A percentile compares a stretch with the other conserved stretches of the same genome.
Conservation (phyloP, 2,113 vertebrate genomes). For the Ramphastos sulfuratus region DNA sequence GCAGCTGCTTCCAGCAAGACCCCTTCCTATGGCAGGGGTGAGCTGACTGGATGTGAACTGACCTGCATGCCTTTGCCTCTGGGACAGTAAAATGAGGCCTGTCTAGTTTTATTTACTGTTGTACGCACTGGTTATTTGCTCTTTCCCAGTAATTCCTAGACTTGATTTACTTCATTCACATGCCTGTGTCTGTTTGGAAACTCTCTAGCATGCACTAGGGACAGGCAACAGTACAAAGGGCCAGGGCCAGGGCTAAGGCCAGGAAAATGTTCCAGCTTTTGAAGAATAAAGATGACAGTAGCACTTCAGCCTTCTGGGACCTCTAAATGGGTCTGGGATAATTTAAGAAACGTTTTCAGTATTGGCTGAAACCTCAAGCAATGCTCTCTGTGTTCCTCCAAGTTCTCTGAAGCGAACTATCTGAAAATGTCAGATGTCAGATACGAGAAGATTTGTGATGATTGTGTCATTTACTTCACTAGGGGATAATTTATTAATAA, state of each 20-base stretch:
- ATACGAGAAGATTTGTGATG: background rate
- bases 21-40: background rate
- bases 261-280: background rate
- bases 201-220: background rate
- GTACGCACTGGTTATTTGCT: background rate
- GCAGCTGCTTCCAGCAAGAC: background rate
- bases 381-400: background rate
- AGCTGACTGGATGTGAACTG: background rate
- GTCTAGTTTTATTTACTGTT: background rate
- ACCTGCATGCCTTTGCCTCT: background rate
- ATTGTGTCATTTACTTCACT: background rate
- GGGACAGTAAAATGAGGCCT: background rate
- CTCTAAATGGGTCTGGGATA: background rate
- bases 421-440: background rate
- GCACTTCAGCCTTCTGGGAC: background rate
- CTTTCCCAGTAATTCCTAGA: conserved; percentile 24
- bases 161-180: conserved; percentile 15
- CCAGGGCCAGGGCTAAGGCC: background rate
- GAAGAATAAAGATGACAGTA: background rate
- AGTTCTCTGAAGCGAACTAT: background rate
- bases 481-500: background rate
- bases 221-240: conserved; percentile 2
- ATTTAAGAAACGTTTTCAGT: background rate
- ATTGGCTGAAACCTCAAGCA: background rate
- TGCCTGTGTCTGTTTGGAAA: background rate